Evolutionary conservation across 1,140 invertebrate genomes (phyloP).

Genomic region (Idris sp.): DNA sequence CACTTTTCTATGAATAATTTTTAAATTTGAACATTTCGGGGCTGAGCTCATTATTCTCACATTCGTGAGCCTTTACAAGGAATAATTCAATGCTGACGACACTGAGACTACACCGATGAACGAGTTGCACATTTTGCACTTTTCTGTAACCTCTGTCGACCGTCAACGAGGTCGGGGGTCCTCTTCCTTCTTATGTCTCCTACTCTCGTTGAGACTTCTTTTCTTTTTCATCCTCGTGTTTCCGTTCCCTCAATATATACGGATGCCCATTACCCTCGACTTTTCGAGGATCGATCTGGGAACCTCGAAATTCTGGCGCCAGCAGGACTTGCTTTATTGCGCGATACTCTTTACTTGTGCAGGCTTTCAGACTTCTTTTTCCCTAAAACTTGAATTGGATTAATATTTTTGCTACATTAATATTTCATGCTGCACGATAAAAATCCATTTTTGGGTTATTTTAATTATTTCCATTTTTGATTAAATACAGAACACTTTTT

Average conservation of each 20-base stretch:
- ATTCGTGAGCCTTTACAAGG: slow-evolving; percentile 49
- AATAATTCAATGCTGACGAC: slow-evolving; percentile 67
- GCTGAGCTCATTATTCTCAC: slow-evolving; percentile 54
- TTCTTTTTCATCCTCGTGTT: slow-evolving; percentile 58
- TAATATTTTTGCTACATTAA: slow-evolving; percentile 48
- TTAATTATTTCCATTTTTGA: no score
- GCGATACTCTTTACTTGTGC: slow-evolving; percentile 55
- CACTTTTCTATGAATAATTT: slow-evolving; percentile 4
- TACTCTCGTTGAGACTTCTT: slow-evolving; percentile 61
- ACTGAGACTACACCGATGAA: slow-evolving; percentile 59
- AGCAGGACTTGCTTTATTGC: slow-evolving; percentile 58
- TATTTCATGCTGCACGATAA: slow-evolving; percentile 36
- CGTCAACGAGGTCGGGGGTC: slow-evolving; percentile 63
- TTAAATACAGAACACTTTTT: no score
- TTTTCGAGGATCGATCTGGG: slow-evolving; percentile 57
- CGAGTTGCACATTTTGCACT: slow-evolving; percentile 72
- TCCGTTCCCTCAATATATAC: slow-evolving; percentile 51
- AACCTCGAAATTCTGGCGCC: slow-evolving; percentile 63
- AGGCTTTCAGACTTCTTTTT: slow-evolving; percentile 31
- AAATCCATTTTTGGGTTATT: no score
- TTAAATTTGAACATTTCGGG: slow-evolving; percentile 43
- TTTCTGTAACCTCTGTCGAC: slow-evolving; percentile 64
- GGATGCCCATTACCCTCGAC: slow-evolving; percentile 57
- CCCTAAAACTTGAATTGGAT: slow-evolving; percentile 38
- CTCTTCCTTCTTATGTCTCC: slow-evolving; percentile 54